Evolutionary conservation across 2,888 invertebrate genomes (phyloP).

Genomic region (Muscina levida): DNA sequence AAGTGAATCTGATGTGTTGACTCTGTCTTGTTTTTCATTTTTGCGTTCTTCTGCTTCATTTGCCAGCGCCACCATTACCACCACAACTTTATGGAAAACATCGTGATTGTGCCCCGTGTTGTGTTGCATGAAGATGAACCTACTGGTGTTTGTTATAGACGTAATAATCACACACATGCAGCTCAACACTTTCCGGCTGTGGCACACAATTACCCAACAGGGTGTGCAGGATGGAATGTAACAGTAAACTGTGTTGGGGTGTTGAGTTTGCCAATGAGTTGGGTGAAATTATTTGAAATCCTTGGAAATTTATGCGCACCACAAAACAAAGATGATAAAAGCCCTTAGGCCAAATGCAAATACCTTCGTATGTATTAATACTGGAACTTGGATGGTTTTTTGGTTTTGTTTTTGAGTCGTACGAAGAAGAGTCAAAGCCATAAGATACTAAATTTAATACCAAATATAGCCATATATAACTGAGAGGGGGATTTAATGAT

Average conservation of each 20-base stretch:
- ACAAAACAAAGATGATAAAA: not conserved
- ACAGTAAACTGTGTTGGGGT: not conserved
- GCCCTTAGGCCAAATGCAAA: slow-evolving; percentile 13
- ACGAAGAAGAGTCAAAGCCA: too few relatives aligned
- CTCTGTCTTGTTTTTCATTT: not conserved
- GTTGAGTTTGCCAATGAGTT: not conserved
- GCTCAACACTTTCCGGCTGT: not conserved
- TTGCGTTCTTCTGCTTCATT: not conserved
- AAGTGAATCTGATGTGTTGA: not conserved
- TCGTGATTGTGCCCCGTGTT: too few relatives aligned
- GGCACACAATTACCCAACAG: too few relatives aligned
- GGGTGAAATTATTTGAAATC: slow-evolving; percentile 1
- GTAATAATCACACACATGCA: not conserved
- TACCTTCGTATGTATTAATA: not conserved
- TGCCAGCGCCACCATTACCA: too few relatives aligned
- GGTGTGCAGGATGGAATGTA: too few relatives aligned
- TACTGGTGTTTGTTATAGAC: not conserved
- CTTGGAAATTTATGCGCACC: slow-evolving; percentile 33
- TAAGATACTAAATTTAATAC: too few relatives aligned
- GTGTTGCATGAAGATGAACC: too few relatives aligned
- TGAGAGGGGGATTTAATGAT: too few relatives aligned
- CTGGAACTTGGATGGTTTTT: not conserved
- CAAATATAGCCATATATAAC: too few relatives aligned
- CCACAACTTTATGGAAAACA: too few relatives aligned
- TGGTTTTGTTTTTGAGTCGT: too few relatives aligned